Evolutionary conservation across 2,888 invertebrate species (phyloP).

Genomic region (Syrista parreyssii): DNA sequence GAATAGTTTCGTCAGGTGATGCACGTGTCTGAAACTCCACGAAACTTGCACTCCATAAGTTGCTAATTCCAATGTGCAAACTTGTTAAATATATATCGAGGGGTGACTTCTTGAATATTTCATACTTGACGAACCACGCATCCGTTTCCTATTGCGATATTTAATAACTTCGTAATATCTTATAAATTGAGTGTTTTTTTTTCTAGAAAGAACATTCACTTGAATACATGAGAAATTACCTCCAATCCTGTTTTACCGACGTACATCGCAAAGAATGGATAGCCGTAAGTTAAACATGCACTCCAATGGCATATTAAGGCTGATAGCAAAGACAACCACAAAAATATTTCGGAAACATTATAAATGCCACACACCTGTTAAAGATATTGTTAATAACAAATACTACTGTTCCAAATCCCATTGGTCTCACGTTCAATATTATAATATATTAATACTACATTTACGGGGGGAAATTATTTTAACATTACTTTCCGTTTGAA

Average conservation of each 20-base stretch:
- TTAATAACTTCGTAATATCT: not conserved
- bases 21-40: conserved; percentile 38
- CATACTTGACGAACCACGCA: conserved; percentile 34
- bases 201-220: not conserved
- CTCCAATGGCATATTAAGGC: conserved; percentile 53
- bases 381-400: not conserved
- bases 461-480: too few relatives aligned
- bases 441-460: not conserved
- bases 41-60: conserved; percentile 51
- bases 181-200: not conserved
- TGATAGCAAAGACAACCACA: conserved; percentile 48
- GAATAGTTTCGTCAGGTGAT: conserved; percentile 41
- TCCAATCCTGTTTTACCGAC: too few relatives aligned
- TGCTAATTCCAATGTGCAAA: conserved; percentile 50
- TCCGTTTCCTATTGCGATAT: conserved; percentile 32
- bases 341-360: conserved; percentile 33
- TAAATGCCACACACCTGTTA: conserved; percentile 40
- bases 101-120: conserved; percentile 29
- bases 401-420: too few relatives aligned
- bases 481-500: too few relatives aligned
- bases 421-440: conserved; percentile 5
- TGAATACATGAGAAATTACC: not conserved
- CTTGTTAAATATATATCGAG: conserved; percentile 44
- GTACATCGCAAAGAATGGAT: conserved; percentile 44
- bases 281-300: conserved; percentile 46